These are phyloP conservation scores for Bombus cullumanus DNA, from an alignment of 1,140 invertebrate genomes.

Conservation along the genomic window DNA sequence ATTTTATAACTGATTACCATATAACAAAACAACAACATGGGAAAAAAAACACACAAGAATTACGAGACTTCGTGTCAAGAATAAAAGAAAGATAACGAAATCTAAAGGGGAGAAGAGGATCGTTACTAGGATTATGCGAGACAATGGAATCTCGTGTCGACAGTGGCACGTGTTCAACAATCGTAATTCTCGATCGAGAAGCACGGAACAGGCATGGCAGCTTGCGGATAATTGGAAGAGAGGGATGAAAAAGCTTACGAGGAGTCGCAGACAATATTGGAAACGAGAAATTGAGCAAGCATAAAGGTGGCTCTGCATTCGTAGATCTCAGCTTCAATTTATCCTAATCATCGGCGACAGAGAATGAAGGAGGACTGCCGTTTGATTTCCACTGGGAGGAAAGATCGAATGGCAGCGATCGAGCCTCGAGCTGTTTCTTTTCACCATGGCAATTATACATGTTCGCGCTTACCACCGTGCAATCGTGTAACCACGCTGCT, in stretches of 20 bases:
- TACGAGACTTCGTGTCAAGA: background rate
- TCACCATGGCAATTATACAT: conserved; percentile 8
- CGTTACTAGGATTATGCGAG: conserved; percentile 60
- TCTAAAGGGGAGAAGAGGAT: background rate
- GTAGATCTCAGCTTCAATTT: conserved; percentile 55
- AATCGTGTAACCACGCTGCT: background rate
- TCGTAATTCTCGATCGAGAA: conserved; percentile 49
- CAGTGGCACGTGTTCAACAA: background rate
- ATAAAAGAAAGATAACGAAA: background rate
- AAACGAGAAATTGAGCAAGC: conserved; percentile 63
- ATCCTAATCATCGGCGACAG: conserved; percentile 65
- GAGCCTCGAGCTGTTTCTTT: background rate
- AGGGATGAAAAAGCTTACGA: conserved; percentile 29
- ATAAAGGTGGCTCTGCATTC: conserved; percentile 24
- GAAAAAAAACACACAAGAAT: background rate
- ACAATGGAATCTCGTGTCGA: conserved; percentile 36
- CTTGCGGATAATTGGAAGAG: conserved; percentile 30
- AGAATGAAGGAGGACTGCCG: background rate
- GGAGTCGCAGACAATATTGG: conserved; percentile 45
- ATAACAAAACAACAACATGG: too few relatives aligned
- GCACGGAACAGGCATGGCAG: conserved; percentile 10
- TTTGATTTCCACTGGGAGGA: conserved; percentile 68
- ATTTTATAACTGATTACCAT: too few relatives aligned
- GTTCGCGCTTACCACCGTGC: background rate
- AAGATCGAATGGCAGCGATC: conserved; percentile 38